Conservation (phyloP, 2,888 invertebrate genomes). For the Aphrophora alni region DNA sequence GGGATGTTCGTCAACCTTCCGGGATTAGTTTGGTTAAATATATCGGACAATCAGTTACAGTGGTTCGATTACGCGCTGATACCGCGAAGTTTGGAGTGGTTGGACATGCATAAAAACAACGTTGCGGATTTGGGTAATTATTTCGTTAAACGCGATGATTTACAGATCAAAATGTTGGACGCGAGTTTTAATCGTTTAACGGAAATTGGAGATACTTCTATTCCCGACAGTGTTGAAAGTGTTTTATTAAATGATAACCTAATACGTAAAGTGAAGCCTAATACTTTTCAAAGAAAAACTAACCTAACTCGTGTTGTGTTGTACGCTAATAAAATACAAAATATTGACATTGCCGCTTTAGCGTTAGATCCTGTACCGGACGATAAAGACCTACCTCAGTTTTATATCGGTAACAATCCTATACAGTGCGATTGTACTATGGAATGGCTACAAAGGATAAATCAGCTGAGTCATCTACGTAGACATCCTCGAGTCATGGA, state of each 20-base stretch:
- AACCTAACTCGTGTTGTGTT: constrained; percentile 87
- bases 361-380: constrained; percentile 76
- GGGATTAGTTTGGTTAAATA: constrained; percentile 83
- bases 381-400: constrained; percentile 80
- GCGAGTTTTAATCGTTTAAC: constrained; percentile 88
- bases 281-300: constrained; percentile 85
- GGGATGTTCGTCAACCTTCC: constrained; percentile 88
- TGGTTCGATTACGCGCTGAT: constrained; percentile 95
- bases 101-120: constrained; percentile 89
- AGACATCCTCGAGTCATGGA: constrained; percentile 91
- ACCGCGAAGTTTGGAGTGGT: constrained; percentile 86
- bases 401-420: constrained; percentile 91
- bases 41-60: constrained; percentile 89
- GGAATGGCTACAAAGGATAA: constrained; percentile 93
- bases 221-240: constrained; percentile 87
- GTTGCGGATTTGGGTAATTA: constrained; percentile 89
- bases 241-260: constrained; percentile 90
- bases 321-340: constrained; percentile 86
- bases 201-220: constrained; percentile 80
- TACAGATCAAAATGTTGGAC: constrained; percentile 81
- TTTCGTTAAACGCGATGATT: constrained; percentile 80
- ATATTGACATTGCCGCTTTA: constrained; percentile 80
- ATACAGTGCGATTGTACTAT: constrained; percentile 94
- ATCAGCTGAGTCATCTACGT: constrained; percentile 78
- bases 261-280: constrained; percentile 79